Evolutionary conservation across 37 sponge, comb jelly and placozoan species (phyloP).

Genomic region (Crambe crambe): DNA sequence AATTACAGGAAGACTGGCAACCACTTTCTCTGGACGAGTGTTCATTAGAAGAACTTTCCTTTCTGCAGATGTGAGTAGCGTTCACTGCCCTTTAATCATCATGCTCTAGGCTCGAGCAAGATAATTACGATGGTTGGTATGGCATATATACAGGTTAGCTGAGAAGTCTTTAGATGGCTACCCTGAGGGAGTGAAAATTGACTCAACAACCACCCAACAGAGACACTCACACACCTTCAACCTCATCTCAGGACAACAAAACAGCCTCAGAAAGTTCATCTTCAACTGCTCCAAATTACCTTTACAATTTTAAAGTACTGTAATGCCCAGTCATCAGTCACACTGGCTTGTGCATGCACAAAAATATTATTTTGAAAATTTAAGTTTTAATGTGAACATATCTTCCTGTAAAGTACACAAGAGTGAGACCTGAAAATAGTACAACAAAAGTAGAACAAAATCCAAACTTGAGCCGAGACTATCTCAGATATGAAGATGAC

Average conservation of each 20-base stretch:
- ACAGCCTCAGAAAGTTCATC: slow-evolving; percentile 30
- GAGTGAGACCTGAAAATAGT: slow-evolving; percentile 52
- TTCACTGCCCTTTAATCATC: neutral
- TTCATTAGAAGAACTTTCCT: neutral
- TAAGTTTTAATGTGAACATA: no score
- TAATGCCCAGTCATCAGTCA: no score
- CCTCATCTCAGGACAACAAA: slow-evolving; percentile 41
- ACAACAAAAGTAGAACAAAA: slow-evolving; percentile 66
- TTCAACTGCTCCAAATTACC: neutral
- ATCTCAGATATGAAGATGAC: slow-evolving; percentile 71
- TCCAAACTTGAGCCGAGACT: slow-evolving; percentile 83
- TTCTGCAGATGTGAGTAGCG: neutral
- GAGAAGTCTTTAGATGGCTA: neutral
- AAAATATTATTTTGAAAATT: no score
- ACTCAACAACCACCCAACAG: neutral
- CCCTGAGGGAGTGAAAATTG: no score
- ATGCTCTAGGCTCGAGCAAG: neutral
- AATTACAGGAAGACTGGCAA: neutral
- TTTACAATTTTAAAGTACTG: no score
- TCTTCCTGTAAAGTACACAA: slow-evolving; percentile 62
- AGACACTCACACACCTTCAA: slow-evolving; percentile 15
- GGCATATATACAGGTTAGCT: neutral
- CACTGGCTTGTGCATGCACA: no score
- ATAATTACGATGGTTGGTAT: neutral
- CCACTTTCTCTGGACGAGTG: slow-evolving; percentile 1